These are phyloP conservation scores for Epinephelus moara DNA, from an alignment of 2,113 vertebrate genomes.

Conservation along the genomic window DNA sequence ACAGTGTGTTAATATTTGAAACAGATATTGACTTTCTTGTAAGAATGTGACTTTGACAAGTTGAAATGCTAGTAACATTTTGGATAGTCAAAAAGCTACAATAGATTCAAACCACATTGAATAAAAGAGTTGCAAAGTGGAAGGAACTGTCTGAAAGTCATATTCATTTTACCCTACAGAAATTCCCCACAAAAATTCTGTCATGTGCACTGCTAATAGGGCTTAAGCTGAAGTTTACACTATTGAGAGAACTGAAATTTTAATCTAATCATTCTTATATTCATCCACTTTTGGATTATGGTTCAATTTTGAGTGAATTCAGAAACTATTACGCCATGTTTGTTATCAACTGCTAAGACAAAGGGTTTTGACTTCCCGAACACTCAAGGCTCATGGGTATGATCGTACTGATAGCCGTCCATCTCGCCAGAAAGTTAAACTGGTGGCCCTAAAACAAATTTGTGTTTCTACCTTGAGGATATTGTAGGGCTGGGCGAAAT, in stretches of 20 bases:
- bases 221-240: not conserved
- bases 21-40: not conserved
- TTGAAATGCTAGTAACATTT: not conserved
- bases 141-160: not conserved
- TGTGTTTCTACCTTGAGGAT: not conserved
- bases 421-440: not conserved
- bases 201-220: not conserved
- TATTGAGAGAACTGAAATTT: not conserved
- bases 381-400: not conserved
- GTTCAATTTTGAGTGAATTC: not conserved
- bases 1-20: not conserved
- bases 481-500: too few species aligned
- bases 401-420: not conserved
- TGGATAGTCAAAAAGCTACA: not conserved
- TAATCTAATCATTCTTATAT: not conserved
- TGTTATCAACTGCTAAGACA: not conserved
- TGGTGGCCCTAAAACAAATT: not conserved
- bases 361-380: not conserved
- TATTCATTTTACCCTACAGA: not conserved
- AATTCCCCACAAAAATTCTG: not conserved
- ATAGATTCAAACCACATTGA: not conserved
- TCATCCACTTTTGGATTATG: not conserved
- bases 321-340: not conserved
- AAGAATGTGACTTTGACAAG: not conserved
- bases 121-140: not conserved